Evolutionary conservation across 2,888 invertebrate genomes (phyloP), one percentile per base, ranked within the genome.

Genomic region (Eupithecia dodoneata): DNA sequence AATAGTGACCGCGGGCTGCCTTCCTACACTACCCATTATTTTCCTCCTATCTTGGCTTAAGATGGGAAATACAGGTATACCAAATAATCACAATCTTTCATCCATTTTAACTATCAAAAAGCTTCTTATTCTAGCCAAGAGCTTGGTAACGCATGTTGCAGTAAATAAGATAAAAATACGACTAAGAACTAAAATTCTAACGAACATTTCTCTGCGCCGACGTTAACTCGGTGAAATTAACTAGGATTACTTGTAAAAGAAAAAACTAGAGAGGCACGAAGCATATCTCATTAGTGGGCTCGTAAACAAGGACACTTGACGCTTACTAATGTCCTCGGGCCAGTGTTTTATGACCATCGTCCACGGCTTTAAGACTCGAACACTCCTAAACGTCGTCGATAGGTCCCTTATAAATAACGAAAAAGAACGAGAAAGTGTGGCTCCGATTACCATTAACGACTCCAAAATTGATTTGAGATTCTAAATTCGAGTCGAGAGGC

Each of bases 221-320:
- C 41, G 59, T 71, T 18, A 42, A 69, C 45, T 70, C 47, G 18
- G 30, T 47, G 47, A 70, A 70, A 70, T 70, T 77, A 67, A 77
- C 77, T 70, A 42, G 67, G 65, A 74, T 74, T 47, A 52, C 42
- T 72, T 45, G 44, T 71, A 72, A 13, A 76, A 74, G 71, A 79
- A 79, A 79, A 76, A 76, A 74, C 66, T 49, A 71, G 59, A 49
- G 71, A 75, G 72, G 81, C 88, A 88, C 70, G 70, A 73, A 80
- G 89, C 88, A 89, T 91, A 89, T 91, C 93, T 92, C 92, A 94
- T 94, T 93, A 94, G 89, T 85, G 84, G 83, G 85, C 85, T 91
- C 93, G 89, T 94, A 92, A 94, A 94, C 90, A 93, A 91, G 89
- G 90, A 91, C 89, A 90, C 87, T 89, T 90, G 90, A 91, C 90